A percentile compares a stretch with the other conserved stretches of the same genome.
These are phyloP conservation scores for Ceyx cyanopectus DNA, from an alignment of 2,113 vertebrate genomes.

Conservation along the genomic window DNA sequence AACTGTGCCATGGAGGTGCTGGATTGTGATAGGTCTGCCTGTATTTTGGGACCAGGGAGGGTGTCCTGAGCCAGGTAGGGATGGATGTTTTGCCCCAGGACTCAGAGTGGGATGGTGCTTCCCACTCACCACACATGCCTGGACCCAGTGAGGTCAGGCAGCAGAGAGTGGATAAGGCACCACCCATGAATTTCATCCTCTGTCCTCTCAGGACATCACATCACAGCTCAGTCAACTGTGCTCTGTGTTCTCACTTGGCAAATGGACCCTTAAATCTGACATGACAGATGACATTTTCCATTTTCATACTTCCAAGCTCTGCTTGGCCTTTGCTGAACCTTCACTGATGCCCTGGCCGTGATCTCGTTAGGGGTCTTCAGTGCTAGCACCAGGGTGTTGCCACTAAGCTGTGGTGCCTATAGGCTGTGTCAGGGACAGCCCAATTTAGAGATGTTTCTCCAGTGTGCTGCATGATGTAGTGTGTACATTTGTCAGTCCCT, in stretches of 20 bases:
- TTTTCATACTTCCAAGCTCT: conserved; percentile 8
- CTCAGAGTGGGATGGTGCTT: not conserved
- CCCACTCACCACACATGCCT: not conserved
- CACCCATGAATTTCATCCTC: not conserved
- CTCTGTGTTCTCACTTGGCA: not conserved
- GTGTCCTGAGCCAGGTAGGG: not conserved
- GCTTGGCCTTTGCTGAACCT: not conserved
- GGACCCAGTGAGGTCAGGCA: not conserved
- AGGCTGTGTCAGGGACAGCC: not conserved
- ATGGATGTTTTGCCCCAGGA: not conserved
- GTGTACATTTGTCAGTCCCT: not conserved
- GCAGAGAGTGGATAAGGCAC: not conserved
- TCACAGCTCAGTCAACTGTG: not conserved
- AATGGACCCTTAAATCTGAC: conserved; percentile 42
- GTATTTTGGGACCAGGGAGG: not conserved
- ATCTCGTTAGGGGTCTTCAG: not conserved
- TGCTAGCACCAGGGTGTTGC: not conserved
- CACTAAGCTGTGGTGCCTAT: not conserved
- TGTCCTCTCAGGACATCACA: not conserved
- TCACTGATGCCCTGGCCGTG: not conserved
- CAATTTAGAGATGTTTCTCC: not conserved
- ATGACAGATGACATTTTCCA: conserved; percentile 52
- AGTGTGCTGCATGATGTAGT: not conserved
- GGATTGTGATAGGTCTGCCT: not conserved
- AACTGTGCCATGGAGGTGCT: not conserved